Conservation (phyloP, 2,888 invertebrate species). For the Thelaira solivaga region DNA sequence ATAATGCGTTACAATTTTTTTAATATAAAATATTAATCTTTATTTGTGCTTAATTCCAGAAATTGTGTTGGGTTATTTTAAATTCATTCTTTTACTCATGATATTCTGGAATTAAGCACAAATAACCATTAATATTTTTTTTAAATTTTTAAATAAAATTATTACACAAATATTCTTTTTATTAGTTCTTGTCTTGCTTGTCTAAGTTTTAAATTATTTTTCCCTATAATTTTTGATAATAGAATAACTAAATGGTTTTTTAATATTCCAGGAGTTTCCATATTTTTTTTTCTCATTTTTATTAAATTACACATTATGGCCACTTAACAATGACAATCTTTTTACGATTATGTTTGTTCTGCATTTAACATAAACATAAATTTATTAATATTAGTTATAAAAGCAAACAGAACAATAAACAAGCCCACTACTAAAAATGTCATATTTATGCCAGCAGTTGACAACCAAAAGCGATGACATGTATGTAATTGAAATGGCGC, state of each 20-base stretch:
- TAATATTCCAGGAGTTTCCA: constrained; percentile 39
- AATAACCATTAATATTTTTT: no score
- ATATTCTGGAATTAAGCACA: no score
- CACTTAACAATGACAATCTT: constrained; percentile 40
- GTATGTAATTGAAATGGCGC: constrained; percentile 61
- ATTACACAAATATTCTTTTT: no score
- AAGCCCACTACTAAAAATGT: constrained; percentile 60
- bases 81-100: no score
- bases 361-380: constrained; percentile 52
- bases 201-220: no score
- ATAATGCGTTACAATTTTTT: no score
- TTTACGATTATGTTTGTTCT: constrained; percentile 34
- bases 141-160: no score
- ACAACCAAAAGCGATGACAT: constrained; percentile 48
- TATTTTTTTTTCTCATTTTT: no score
- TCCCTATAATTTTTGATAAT: neutral
- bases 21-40: no score
- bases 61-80: no score
- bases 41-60: no score
- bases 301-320: constrained; percentile 56
- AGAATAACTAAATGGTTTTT: neutral
- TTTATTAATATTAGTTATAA: constrained; percentile 63
- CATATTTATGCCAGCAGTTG: constrained; percentile 48
- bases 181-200: no score
- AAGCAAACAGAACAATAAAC: constrained; percentile 46